Conservation (phyloP, 2,797 vertebrate genomes). For the Bovichtus diacanthus region DNA sequence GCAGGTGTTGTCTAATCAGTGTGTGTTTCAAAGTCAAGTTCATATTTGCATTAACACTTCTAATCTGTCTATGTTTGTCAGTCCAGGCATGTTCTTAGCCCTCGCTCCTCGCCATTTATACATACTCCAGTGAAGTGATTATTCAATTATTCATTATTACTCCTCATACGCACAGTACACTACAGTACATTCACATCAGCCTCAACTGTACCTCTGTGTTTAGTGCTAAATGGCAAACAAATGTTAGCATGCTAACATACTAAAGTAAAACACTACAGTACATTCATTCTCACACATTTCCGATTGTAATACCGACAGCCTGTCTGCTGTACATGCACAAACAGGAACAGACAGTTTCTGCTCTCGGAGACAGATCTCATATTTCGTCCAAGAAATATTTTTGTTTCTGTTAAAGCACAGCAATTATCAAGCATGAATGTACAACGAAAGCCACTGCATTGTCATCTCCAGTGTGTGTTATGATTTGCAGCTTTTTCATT, state of each 20-base stretch:
- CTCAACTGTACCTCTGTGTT: no score
- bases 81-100: not conserved
- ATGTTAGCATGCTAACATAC: no score
- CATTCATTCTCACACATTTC: not conserved
- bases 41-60: not conserved
- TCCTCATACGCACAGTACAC: fast-evolving
- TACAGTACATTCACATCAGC: no score
- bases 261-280: no score
- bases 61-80: not conserved
- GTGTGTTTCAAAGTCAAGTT: not conserved
- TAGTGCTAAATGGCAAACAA: no score
- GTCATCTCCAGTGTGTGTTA: constrained; percentile 13
- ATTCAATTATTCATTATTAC: not conserved
- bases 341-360: not conserved
- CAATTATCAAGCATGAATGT: not conserved
- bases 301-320: fast-evolving
- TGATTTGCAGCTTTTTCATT: constrained; percentile 11
- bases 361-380: not conserved
- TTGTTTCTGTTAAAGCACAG: not conserved
- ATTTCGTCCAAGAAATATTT: not conserved
- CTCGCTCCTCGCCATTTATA: not conserved
- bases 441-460: not conserved
- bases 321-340: not conserved
- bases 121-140: not conserved
- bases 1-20: not conserved